Percentiles rank a stretch among this genome's conserved stretches.
phyloP scores from a whole-genome alignment of 2,888 invertebrate species.

The Rhagonycha fulva region DNA sequence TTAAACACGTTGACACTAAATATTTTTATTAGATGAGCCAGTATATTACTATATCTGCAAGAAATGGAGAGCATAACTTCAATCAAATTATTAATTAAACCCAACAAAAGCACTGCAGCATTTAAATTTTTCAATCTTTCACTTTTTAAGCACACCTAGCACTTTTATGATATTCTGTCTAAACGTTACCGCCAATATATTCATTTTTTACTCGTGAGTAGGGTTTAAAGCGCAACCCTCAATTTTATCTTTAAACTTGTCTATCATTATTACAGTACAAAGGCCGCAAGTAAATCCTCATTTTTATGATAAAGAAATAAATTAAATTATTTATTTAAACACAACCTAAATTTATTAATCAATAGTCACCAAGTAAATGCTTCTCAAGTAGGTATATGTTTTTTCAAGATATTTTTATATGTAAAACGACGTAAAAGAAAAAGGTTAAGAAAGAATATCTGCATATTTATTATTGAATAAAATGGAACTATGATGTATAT shows the following conservation, averaged over 20 bases:
- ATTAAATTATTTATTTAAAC: not conserved
- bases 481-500: not conserved
- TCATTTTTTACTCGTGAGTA: slow-evolving; percentile 17
- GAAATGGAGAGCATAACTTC: slow-evolving; percentile 1
- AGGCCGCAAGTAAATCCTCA: slow-evolving; percentile 5
- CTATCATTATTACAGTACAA: slow-evolving; percentile 8
- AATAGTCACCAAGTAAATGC: not conserved
- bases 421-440: not conserved
- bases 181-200: slow-evolving; percentile 16
- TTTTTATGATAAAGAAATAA: not conserved
- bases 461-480: not conserved
- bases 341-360: not conserved
- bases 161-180: slow-evolving; percentile 19
- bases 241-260: slow-evolving; percentile 14
- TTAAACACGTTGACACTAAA: slow-evolving; percentile 29
- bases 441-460: not conserved
- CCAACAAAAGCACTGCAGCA: slow-evolving; percentile 6
- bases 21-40: slow-evolving; percentile 14
- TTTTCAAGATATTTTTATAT: not conserved
- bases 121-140: not conserved
- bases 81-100: slow-evolving; percentile 18
- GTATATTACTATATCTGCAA: not conserved
- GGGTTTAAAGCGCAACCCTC: slow-evolving; percentile 7
- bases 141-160: slow-evolving; percentile 10
- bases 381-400: not conserved